Evolutionary conservation across 2,888 invertebrate species (phyloP).

Genomic region (Aethes cnicana): DNA sequence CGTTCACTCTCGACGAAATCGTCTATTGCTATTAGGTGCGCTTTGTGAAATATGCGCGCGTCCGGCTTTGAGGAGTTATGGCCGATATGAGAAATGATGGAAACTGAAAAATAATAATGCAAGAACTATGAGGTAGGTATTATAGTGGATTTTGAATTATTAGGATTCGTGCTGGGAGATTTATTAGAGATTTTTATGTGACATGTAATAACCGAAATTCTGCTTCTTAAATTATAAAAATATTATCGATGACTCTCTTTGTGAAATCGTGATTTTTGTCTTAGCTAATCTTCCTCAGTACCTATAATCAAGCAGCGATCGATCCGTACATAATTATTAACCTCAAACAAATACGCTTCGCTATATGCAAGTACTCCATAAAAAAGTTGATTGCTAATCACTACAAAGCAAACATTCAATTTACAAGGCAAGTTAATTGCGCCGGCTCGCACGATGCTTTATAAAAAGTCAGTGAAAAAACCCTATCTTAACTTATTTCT

Average conservation of each 20-base stretch:
- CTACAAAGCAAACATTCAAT: slow-evolving; percentile 82
- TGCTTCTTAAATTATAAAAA: too few relatives aligned
- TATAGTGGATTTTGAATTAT: too few relatives aligned
- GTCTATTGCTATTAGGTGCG: slow-evolving; percentile 20
- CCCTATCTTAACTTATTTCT: slow-evolving; percentile 81
- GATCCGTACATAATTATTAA: too few relatives aligned
- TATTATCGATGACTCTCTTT: too few relatives aligned
- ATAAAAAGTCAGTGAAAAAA: slow-evolving; percentile 78
- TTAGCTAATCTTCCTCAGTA: too few relatives aligned
- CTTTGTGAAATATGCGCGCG: slow-evolving; percentile 24
- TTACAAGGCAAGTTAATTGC: slow-evolving; percentile 81
- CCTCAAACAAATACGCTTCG: slow-evolving; percentile 65
- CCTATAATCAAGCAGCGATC: too few relatives aligned
- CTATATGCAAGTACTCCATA: slow-evolving; percentile 60
- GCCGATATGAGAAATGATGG: neutral
- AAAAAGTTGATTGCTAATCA: slow-evolving; percentile 81
- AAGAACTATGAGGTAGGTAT: too few relatives aligned
- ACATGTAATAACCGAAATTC: too few relatives aligned
- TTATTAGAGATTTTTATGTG: too few relatives aligned
- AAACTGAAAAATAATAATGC: too few relatives aligned
- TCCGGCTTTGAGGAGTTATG: neutral
- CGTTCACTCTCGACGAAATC: slow-evolving; percentile 37
- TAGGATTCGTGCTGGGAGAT: too few relatives aligned
- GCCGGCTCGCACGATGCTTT: slow-evolving; percentile 68
- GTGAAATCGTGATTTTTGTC: too few relatives aligned